A percentile compares a stretch with the other conserved stretches of the same genome.
phyloP scores from a whole-genome alignment of 2,888 invertebrate species.

The Euplagia quadripunctaria region DNA sequence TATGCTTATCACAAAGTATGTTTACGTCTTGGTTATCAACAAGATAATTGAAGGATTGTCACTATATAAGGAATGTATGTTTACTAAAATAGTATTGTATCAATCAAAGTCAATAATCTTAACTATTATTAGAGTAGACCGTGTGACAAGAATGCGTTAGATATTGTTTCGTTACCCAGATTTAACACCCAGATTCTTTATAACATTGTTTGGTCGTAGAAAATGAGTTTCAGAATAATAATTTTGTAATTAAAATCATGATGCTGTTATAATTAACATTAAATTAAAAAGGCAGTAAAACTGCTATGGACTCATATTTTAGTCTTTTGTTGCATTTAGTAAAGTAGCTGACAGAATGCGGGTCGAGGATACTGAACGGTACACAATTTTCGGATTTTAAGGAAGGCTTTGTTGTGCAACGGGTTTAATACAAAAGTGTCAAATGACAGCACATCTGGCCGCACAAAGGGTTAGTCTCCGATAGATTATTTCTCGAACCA shows the following conservation, averaged over 20 bases:
- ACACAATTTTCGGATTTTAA: constrained; percentile 86
- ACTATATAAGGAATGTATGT: background rate
- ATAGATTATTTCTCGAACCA: constrained; percentile 86
- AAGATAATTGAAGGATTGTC: constrained; percentile 21
- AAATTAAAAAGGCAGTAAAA: background rate
- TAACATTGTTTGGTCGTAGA: background rate
- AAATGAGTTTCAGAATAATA: background rate
- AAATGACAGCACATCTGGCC: constrained; percentile 87
- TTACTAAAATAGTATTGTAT: background rate
- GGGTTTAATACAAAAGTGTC: constrained; percentile 87
- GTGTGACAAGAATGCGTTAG: background rate
- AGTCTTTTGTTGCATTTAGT: constrained; percentile 58
- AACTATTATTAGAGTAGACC: background rate
- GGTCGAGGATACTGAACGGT: constrained; percentile 82
- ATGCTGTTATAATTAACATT: background rate
- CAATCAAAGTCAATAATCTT: background rate
- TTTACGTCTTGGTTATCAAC: constrained; percentile 39
- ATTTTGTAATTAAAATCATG: background rate
- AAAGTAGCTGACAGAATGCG: constrained; percentile 81
- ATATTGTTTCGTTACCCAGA: background rate
- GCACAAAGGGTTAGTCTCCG: constrained; percentile 85
- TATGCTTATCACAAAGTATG: constrained; percentile 36
- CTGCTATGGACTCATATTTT: constrained; percentile 38
- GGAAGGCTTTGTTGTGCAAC: constrained; percentile 87
- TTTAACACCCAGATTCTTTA: background rate